A percentile compares a stretch with the other conserved stretches of the same genome.
Evolutionary conservation across 2,797 vertebrate genomes (phyloP).

Genomic region (Chlorospingus flavigularis): DNA sequence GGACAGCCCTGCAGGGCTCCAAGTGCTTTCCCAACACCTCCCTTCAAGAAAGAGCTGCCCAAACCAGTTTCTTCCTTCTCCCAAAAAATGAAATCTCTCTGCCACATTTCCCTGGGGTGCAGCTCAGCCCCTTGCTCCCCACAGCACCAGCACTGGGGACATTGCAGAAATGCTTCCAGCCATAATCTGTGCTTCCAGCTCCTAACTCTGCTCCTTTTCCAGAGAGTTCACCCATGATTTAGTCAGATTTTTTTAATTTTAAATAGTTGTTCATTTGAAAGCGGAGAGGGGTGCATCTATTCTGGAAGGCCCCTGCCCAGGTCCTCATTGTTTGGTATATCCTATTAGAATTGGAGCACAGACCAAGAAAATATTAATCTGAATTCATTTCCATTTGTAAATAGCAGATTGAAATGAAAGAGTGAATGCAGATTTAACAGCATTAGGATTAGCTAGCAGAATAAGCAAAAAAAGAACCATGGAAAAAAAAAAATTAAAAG

Average conservation of each 20-base stretch:
- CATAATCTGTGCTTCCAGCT: not conserved
- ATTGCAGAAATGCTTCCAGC: not conserved
- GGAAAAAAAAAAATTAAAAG: not conserved
- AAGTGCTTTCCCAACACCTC: not conserved
- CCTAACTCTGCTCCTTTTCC: not conserved
- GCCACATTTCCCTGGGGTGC: not conserved
- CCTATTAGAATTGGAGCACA: not conserved
- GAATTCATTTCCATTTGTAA: not conserved
- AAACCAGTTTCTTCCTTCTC: not conserved
- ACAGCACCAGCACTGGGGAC: rapidly evolving
- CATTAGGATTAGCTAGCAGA: not conserved
- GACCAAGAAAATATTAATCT: not conserved
- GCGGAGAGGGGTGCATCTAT: rapidly evolving
- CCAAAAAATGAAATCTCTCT: not conserved
- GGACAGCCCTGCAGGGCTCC: not conserved
- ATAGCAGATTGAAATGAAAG: not conserved
- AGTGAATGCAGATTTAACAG: not conserved
- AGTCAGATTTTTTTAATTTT: not conserved
- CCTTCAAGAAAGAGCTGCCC: not conserved
- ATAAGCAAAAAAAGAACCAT: not conserved
- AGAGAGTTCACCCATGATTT: not conserved
- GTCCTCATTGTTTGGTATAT: rapidly evolving
- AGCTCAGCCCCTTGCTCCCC: not conserved
- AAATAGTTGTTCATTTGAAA: not conserved
- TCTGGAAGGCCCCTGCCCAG: not conserved